Evolutionary conservation across 1,140 invertebrate species (phyloP), one percentile per base, ranked within the genome.

Genomic region (Ephestia elutella): DNA sequence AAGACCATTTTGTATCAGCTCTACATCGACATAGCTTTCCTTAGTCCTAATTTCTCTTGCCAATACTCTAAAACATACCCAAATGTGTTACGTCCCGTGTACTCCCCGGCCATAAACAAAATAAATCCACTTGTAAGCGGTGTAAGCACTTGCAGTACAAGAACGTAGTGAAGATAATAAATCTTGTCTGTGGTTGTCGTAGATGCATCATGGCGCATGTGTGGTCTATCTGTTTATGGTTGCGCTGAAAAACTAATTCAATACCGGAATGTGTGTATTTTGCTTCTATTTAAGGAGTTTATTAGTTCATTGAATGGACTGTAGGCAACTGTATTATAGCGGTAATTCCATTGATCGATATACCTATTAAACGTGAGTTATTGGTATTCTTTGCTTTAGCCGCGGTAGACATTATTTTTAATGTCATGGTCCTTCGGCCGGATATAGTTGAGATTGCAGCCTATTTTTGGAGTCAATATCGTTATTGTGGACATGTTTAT

Each of bases 71-170:
- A 44, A 17, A 44, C n/a, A 44, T 13, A 44, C 56, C 62, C 58
- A 48, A 62, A 35, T 35, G 57, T 63, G 61, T 66, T 59, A 49
- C 63, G 38, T 44, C 13, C 38, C n/a, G n/a, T 44, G 38, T 44
- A n/a, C 55, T 38, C 58, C 63, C 62, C 72, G 61, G 60, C 65
- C 66, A 72, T 73, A 77, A 77, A 72, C 65, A 73, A 75, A 73
- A 73, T 77, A 73, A 75, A 70, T 70, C 64, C 68, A 51, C 66
- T 56, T 64, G 61, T 57, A 66, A 53, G 56, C 57, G 44, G 57
- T 68, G 67, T 65, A 50, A 64, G 63, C 51, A 66, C 71, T 53
- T 49, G 54, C 63, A 49, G 58, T 68, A 73, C 68, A 71, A 49
- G 60, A 50, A n/a, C 54, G 20, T 54, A 53, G 55, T 59, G 60